Evolutionary conservation across 2,888 invertebrate genomes (phyloP).

Genomic region (Spodoptera littoralis): DNA sequence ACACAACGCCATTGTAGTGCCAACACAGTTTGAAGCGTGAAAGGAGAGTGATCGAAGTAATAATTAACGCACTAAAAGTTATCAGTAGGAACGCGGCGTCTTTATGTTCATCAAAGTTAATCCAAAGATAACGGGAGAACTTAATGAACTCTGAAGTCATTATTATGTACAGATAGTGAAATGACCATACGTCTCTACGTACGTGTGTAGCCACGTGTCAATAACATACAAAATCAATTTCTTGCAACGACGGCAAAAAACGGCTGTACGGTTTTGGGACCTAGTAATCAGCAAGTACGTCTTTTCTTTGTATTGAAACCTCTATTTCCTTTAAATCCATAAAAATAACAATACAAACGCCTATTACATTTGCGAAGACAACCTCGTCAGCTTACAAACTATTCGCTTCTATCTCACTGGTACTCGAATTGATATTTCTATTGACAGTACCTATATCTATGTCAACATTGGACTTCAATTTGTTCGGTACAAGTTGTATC

Average conservation of each 20-base stretch:
- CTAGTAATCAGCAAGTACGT: no score
- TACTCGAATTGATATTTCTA: constrained; percentile 7
- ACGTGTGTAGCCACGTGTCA: constrained; percentile 7
- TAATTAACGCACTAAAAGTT: constrained; percentile 24
- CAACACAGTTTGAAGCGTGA: constrained; percentile 5
- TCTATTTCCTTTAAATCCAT: no score
- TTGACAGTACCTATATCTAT: constrained; percentile 7
- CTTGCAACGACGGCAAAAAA: no score
- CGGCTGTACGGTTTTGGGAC: no score
- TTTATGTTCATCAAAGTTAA: constrained; percentile 22
- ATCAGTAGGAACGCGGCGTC: constrained; percentile 9
- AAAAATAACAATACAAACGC: not conserved
- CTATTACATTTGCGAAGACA: not conserved
- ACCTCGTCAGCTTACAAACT: not conserved
- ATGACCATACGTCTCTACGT: constrained; percentile 10
- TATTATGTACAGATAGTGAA: constrained; percentile 32
- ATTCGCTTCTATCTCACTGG: constrained; percentile 2
- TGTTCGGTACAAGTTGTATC: constrained; percentile 21
- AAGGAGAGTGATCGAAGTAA: constrained; percentile 25
- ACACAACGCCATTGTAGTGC: constrained; percentile 2
- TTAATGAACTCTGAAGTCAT: constrained; percentile 43
- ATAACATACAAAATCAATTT: not conserved
- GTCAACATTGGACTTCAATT: constrained; percentile 23
- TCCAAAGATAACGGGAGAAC: constrained; percentile 39
- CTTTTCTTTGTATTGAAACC: no score